These are phyloP conservation scores for Zygothrica quintamaculata DNA, from an alignment of 2,888 invertebrate species.

Conservation along the genomic window DNA sequence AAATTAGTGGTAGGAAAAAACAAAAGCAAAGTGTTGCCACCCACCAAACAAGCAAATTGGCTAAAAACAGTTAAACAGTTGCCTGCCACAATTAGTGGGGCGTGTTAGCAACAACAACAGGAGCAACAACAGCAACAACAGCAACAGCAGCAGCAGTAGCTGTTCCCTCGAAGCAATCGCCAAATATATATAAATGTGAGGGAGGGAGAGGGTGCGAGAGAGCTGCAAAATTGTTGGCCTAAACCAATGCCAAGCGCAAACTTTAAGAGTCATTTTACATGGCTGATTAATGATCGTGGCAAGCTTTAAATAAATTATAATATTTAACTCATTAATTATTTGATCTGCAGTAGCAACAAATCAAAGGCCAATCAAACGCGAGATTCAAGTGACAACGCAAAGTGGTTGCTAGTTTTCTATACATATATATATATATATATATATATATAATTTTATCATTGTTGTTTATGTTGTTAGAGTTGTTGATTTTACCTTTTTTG, in stretches of 20 bases:
- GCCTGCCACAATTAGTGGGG: slow-evolving; percentile 69
- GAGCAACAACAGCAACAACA: too few species aligned
- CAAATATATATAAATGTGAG: too few species aligned
- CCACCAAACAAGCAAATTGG: slow-evolving; percentile 51
- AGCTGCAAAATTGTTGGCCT: too few species aligned
- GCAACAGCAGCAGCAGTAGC: slow-evolving; percentile 21
- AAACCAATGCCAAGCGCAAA: slow-evolving; percentile 56
- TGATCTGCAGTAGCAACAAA: slow-evolving; percentile 63
- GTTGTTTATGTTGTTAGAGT: slow-evolving; percentile 12
- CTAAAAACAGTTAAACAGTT: slow-evolving; percentile 36
- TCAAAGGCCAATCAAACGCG: slow-evolving; percentile 75
- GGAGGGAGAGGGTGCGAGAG: neutral
- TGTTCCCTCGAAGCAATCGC: neutral
- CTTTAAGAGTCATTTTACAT: slow-evolving; percentile 44
- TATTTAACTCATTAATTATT: slow-evolving; percentile 77
- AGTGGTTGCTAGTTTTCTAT: slow-evolving; percentile 22
- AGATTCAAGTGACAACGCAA: slow-evolving; percentile 56
- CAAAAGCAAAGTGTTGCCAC: slow-evolving; percentile 65
- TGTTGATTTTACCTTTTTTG: slow-evolving; percentile 62
- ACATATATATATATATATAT: slow-evolving; percentile 6
- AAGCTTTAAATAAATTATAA: slow-evolving; percentile 74
- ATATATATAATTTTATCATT: too few species aligned
- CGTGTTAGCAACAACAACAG: too few species aligned
- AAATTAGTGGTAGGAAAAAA: slow-evolving; percentile 55
- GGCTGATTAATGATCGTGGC: slow-evolving; percentile 78